A percentile compares a stretch with the other conserved stretches of the same genome.
Evolutionary conservation across 2,113 vertebrate species (phyloP).

Genomic region (Elephantulus edwardii): DNA sequence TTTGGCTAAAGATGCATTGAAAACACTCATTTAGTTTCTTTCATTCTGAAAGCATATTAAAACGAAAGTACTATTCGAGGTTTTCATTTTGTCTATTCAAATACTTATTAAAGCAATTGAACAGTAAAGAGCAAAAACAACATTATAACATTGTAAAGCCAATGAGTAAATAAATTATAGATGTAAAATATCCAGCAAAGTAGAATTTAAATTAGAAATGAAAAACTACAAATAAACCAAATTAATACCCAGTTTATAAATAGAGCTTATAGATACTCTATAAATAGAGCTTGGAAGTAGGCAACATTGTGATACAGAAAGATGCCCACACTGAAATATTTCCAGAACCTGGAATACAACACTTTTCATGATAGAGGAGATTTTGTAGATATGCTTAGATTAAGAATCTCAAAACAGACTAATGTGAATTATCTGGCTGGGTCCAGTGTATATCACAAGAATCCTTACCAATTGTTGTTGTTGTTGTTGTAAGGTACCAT

Average conservation of each 20-base stretch:
- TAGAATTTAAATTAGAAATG: neutral
- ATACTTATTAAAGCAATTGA: neutral
- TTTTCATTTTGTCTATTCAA: neutral
- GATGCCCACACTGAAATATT: neutral
- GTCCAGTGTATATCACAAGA: neutral
- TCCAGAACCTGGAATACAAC: neutral
- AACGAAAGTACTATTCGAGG: neutral
- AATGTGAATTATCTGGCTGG: neutral
- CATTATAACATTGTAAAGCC: neutral
- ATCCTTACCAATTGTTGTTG: too few relatives aligned
- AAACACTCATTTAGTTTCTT: neutral
- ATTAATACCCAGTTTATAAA: neutral
- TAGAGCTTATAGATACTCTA: too few relatives aligned
- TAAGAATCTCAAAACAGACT: neutral
- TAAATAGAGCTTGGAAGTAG: neutral
- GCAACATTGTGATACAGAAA: neutral
- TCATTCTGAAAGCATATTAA: neutral
- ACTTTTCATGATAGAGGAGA: neutral
- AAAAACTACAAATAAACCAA: neutral
- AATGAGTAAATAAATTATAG: neutral
- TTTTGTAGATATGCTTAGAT: neutral
- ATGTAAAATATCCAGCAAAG: neutral
- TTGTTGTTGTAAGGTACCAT: too few relatives aligned
- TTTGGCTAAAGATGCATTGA: neutral
- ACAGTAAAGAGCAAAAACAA: neutral